phyloP scores from a whole-genome alignment of 1,140 invertebrate species.

The Bombyx mandarina region DNA sequence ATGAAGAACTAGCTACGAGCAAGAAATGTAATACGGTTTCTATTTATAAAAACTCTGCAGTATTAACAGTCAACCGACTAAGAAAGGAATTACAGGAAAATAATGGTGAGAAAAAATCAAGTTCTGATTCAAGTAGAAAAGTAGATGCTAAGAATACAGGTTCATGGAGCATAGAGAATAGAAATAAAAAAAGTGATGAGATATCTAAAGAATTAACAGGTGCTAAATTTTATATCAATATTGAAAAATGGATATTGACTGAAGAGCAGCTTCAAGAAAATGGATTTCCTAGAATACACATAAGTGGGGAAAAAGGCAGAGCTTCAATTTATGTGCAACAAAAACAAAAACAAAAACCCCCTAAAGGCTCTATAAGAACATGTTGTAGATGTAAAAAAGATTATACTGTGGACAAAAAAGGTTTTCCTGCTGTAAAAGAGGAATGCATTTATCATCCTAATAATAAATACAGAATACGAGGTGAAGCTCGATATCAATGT shows the following conservation, averaged over 20 bases:
- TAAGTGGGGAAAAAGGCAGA: conserved; percentile 74
- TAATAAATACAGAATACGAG: conserved; percentile 83
- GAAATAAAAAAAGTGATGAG: conserved; percentile 66
- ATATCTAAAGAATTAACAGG: conserved; percentile 67
- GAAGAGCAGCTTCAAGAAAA: conserved; percentile 86
- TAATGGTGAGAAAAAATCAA: conserved; percentile 54
- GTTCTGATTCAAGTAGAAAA: conserved; percentile 24
- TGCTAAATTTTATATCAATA: conserved; percentile 68
- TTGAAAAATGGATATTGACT: conserved; percentile 73
- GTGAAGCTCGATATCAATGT: conserved; percentile 78
- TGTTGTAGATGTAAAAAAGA: conserved; percentile 87
- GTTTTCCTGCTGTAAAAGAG: conserved; percentile 77
- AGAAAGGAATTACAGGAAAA: conserved; percentile 76
- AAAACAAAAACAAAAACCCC: conserved; percentile 75
- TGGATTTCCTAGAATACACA: conserved; percentile 85
- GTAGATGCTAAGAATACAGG: conserved; percentile 16
- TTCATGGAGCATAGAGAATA: conserved; percentile 81
- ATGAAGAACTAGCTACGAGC: conserved; percentile 84
- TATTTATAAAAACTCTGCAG: conserved; percentile 89
- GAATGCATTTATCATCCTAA: conserved; percentile 94
- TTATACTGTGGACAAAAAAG: conserved; percentile 84
- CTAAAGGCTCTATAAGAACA: conserved; percentile 77
- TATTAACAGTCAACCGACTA: conserved; percentile 83
- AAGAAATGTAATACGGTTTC: conserved; percentile 82
- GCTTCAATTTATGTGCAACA: conserved; percentile 74